These are phyloP conservation scores for Chaetops frenatus DNA, from an alignment of 2,113 vertebrate species.

Conservation along the genomic window DNA sequence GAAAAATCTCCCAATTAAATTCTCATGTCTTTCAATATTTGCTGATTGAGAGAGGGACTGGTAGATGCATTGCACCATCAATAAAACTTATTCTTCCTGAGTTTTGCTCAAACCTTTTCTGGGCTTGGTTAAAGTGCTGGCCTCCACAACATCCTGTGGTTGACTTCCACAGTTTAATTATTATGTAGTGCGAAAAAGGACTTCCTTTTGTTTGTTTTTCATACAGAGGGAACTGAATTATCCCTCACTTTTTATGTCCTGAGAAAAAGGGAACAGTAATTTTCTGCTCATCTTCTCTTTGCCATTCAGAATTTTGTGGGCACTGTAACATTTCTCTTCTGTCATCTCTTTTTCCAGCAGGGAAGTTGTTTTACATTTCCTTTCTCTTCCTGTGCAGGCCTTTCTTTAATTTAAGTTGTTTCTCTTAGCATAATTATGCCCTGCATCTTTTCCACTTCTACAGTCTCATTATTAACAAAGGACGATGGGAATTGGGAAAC, in stretches of 20 bases:
- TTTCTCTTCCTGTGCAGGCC: background rate
- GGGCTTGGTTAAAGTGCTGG: background rate
- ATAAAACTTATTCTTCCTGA: background rate
- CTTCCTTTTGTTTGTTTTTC: conserved; percentile 40
- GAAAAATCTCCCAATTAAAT: background rate
- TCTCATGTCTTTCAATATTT: background rate
- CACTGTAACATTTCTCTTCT: background rate
- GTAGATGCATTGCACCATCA: background rate
- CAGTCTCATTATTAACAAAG: background rate
- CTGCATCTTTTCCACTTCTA: background rate
- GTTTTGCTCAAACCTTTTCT: background rate
- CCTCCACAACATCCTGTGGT: background rate
- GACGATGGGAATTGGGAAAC: background rate
- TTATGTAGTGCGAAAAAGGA: background rate
- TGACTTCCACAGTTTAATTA: conserved; percentile 15
- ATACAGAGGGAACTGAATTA: background rate
- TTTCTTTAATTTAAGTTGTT: background rate
- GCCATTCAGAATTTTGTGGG: background rate
- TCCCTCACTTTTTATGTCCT: background rate
- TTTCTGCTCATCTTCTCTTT: conserved; percentile 17
- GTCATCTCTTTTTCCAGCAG: background rate
- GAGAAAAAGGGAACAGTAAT: background rate
- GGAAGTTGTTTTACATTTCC: background rate
- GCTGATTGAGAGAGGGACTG: background rate
- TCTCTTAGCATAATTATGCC: background rate